Evolutionary conservation across 2,113 vertebrate species (phyloP), one percentile per base, ranked within the genome.

Genomic region (Tiliqua scincoides): DNA sequence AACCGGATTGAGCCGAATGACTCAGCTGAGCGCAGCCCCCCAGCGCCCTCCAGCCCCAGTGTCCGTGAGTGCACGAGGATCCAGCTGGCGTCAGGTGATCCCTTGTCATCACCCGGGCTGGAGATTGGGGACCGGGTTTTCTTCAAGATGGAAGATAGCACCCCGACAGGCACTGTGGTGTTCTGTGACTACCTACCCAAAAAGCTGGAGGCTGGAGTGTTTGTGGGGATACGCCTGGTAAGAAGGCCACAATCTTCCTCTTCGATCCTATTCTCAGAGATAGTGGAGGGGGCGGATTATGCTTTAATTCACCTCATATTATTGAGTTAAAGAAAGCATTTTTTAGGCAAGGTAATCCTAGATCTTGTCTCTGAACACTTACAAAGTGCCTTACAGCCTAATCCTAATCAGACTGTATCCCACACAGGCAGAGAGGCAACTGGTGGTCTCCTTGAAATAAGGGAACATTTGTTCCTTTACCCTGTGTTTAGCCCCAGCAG

Each of bases 151-250:
- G 93, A 96, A 0, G 90, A 94, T 52, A 67, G 0, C 0, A 30
- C 92, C 2, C 77, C 87, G 0, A 40, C 23, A 0, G 97, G 96
- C 21, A 95, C 93, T 48, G 96, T 97, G 76, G 83, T 83, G 17
- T 97, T 90, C 89, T 97, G 95, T 17, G 95, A 95, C 0, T 67
- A 43, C 23, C 90, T 97, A 25, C 91, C 96, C 0, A 91, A 89
- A 2, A 92, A 93, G 40, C 1, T 77, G 12, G 89, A 91, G 0
- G 37, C 88, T 0, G 91, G 87, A 20, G 37, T 85, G 3, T 92
- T 93, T 2, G 94, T 97, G 7, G 97, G 96, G 43, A 54, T 97
- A 30, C 83, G 93, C 37, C 92, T 97, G 96, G 97, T 97, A 75
- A 94, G 94, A 88, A 2, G 40, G 17, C 15, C 10, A 1, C 11